phyloP scores from a whole-genome alignment of 2,797 vertebrate genomes.

The Brachyalestes nurse region DNA sequence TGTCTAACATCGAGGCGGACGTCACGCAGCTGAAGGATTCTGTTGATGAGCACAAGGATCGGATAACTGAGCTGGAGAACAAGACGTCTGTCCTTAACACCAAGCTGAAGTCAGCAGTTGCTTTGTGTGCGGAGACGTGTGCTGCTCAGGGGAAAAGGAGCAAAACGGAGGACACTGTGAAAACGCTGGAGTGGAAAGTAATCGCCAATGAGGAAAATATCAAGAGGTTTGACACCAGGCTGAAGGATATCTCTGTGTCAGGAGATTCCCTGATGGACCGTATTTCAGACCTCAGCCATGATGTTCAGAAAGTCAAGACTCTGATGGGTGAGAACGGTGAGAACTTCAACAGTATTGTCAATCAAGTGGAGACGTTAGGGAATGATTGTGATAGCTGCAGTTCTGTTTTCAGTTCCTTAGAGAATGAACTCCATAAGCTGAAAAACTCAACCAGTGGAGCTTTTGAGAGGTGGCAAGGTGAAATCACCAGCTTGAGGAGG shows the following conservation, averaged over 20 bases:
- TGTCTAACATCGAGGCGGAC: conserved; percentile 78
- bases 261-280: conserved; percentile 75
- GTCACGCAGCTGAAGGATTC: conserved; percentile 73
- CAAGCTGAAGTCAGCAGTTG: conserved; percentile 72
- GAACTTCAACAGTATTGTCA: conserved; percentile 75
- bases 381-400: conserved; percentile 72
- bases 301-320: conserved; percentile 72
- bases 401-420: conserved; percentile 66
- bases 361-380: conserved; percentile 75
- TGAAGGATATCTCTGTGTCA: conserved; percentile 76
- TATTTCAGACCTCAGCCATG: conserved; percentile 71
- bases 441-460: conserved; percentile 72
- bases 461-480: conserved; percentile 72
- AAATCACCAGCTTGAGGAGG: conserved; percentile 64
- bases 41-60: conserved; percentile 72
- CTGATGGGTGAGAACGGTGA: conserved; percentile 72
- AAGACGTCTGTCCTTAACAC: conserved; percentile 74
- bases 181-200: conserved; percentile 82
- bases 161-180: conserved; percentile 72
- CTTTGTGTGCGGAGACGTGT: conserved; percentile 82
- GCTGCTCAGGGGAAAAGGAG: conserved; percentile 56
- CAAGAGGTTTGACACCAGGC: conserved; percentile 73
- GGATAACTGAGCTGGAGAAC: conserved; percentile 72
- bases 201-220: conserved; percentile 79
- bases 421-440: conserved; percentile 69